Evolutionary conservation across 1,140 invertebrate genomes (phyloP).

Genomic region (Drosophila littoralis): DNA sequence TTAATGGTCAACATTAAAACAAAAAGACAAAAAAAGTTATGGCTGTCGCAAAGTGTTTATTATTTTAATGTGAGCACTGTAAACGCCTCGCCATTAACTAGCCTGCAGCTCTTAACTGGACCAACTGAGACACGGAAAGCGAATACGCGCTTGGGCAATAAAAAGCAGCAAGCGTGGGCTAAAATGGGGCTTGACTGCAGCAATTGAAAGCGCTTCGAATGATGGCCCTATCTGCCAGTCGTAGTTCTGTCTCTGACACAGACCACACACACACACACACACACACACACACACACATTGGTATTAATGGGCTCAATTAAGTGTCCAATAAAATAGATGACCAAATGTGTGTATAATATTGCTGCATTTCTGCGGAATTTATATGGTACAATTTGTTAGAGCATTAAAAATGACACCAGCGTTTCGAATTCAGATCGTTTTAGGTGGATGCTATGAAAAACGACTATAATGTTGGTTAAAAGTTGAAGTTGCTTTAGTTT

Average conservation of each 20-base stretch:
- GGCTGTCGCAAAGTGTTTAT: constrained; percentile 66
- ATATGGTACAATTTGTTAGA: constrained; percentile 44
- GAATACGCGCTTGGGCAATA: constrained; percentile 26
- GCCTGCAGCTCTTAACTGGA: constrained; percentile 36
- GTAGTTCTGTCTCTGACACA: background rate
- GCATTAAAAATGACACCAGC: constrained; percentile 30
- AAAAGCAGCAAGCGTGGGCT: constrained; percentile 37
- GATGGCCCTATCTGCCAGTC: background rate
- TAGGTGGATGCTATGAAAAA: background rate
- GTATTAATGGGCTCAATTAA: constrained; percentile 56
- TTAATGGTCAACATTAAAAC: constrained; percentile 46
- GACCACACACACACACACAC: too few relatives aligned
- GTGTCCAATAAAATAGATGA: constrained; percentile 45
- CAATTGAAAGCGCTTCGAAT: constrained; percentile 33
- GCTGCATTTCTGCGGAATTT: constrained; percentile 29
- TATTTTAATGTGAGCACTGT: constrained; percentile 61
- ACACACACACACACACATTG: constrained; percentile 5
- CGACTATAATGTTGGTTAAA: background rate
- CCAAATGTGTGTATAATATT: constrained; percentile 34
- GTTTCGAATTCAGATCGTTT: constrained; percentile 16
- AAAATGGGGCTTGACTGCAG: constrained; percentile 3
- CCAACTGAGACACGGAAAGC: constrained; percentile 16
- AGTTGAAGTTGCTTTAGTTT: background rate
- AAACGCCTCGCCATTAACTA: constrained; percentile 45
- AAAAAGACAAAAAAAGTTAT: constrained; percentile 42